These are phyloP conservation scores for Apistogramma diplotaenia DNA, from an alignment of 2,113 vertebrate species.

Conservation along the genomic window DNA sequence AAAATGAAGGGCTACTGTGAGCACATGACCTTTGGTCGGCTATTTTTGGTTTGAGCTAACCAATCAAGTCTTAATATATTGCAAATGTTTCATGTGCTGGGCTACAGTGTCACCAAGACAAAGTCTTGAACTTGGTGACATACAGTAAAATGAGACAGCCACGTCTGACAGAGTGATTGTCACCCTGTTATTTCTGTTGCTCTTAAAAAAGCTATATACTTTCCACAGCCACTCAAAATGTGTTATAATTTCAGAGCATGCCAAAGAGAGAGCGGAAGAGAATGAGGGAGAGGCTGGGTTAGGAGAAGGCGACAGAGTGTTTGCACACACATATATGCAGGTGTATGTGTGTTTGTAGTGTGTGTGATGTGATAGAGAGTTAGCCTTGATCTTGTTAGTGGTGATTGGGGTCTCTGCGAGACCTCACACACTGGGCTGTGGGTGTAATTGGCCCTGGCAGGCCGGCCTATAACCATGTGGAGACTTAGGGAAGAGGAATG, in stretches of 20 bases:
- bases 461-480: constrained; percentile 66
- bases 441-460: constrained; percentile 78
- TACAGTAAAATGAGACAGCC: constrained; percentile 49
- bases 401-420: constrained; percentile 72
- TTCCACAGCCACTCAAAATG: constrained; percentile 66
- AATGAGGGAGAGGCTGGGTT: constrained; percentile 33
- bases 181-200: constrained; percentile 65
- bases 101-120: constrained; percentile 26
- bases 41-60: background rate
- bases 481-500: constrained; percentile 61
- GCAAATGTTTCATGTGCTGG: background rate
- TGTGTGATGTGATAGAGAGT: constrained; percentile 56
- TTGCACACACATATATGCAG: constrained; percentile 45
- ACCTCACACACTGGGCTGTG: constrained; percentile 79
- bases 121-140: constrained; percentile 64
- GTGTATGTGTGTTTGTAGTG: constrained; percentile 48
- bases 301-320: constrained; percentile 31
- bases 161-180: constrained; percentile 52
- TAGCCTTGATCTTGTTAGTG: constrained; percentile 77
- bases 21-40: background rate
- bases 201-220: constrained; percentile 62
- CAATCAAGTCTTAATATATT: background rate
- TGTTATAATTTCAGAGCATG: constrained; percentile 66
- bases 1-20: background rate
- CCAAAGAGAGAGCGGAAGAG: constrained; percentile 11